phyloP scores from a whole-genome alignment of 2,797 vertebrate species.

The Chromis chromis region DNA sequence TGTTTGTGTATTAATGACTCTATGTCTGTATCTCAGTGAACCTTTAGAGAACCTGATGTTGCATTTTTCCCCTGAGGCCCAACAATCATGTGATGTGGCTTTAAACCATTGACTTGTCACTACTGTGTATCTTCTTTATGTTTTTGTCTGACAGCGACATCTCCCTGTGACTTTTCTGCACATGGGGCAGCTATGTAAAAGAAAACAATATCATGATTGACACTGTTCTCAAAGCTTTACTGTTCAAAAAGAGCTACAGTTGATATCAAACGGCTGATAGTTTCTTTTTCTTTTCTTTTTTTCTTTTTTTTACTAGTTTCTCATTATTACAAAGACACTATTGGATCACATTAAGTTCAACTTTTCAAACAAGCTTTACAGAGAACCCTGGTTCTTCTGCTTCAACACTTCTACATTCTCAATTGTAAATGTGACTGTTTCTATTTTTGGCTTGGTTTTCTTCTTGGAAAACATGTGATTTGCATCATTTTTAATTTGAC shows the following conservation, averaged over 20 bases:
- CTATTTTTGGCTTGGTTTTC: constrained; percentile 25
- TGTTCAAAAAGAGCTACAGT: constrained; percentile 6
- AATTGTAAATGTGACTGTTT: constrained; percentile 52
- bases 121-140: no score
- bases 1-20: constrained; percentile 8
- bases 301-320: not conserved
- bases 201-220: constrained; percentile 1
- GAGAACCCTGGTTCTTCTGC: constrained; percentile 17
- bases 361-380: constrained; percentile 8
- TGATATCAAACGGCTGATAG: not conserved
- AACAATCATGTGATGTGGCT: constrained; percentile 3
- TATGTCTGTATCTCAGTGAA: constrained; percentile 2
- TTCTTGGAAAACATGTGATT: constrained; percentile 6
- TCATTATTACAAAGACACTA: not conserved
- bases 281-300: not conserved
- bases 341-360: constrained; percentile 2
- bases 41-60: not conserved
- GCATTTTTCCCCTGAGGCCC: not conserved
- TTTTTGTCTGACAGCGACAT: constrained; percentile 7
- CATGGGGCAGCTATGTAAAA: constrained; percentile 9
- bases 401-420: constrained; percentile 45
- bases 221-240: constrained; percentile 14
- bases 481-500: constrained; percentile 41
- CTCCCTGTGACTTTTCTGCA: constrained; percentile 18
- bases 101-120: not conserved